Percentiles rank a stretch among this genome's conserved stretches.
Conservation (phyloP, 1,140 invertebrate species). For the Thaumatotibia leucotreta region DNA sequence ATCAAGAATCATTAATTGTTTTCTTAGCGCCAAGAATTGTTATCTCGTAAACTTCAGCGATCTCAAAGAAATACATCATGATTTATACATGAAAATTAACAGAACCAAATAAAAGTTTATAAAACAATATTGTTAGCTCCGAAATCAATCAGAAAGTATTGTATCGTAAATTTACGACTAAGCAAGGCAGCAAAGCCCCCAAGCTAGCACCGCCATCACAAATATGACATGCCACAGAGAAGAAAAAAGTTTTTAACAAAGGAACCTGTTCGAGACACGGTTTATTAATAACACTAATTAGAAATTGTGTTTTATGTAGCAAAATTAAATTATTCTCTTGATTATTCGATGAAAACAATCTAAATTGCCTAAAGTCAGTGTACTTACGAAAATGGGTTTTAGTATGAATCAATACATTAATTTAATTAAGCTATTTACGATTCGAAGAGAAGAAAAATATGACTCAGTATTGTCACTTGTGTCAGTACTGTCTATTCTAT, state of each 20-base stretch:
- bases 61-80: conserved; percentile 40
- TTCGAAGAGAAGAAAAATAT: background rate
- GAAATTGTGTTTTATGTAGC: too few relatives aligned
- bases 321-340: too few relatives aligned
- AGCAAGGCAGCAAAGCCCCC: conserved; percentile 52
- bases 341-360: too few relatives aligned
- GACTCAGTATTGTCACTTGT: background rate
- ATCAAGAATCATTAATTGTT: conserved; percentile 39
- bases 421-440: too few relatives aligned
- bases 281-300: too few relatives aligned
- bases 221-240: conserved; percentile 10
- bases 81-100: conserved; percentile 28
- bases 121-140: conserved; percentile 25
- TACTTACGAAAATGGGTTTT: too few relatives aligned
- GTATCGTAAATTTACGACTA: conserved; percentile 48
- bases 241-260: background rate
- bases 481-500: too few relatives aligned
- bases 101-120: conserved; percentile 29
- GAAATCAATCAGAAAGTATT: conserved; percentile 26
- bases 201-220: conserved; percentile 56
- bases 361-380: too few relatives aligned
- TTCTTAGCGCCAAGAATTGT: conserved; percentile 48
- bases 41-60: conserved; percentile 25
- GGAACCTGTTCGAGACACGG: background rate
- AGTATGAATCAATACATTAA: too few relatives aligned